These are phyloP conservation scores for Microctonus hyperodae DNA, from an alignment of 2,888 invertebrate genomes.

Conservation along the genomic window DNA sequence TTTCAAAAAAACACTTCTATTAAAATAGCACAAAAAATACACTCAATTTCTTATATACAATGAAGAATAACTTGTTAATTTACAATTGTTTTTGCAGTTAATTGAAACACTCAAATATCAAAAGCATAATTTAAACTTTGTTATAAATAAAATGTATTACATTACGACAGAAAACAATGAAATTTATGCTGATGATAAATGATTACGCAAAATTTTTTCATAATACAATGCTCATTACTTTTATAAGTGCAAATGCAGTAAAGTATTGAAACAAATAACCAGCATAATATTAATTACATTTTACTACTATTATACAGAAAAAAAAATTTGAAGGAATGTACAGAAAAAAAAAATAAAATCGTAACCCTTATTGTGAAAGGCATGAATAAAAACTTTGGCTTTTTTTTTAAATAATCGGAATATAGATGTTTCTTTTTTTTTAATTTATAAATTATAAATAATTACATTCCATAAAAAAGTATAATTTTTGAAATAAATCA, in stretches of 20 bases:
- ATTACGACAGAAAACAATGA: neutral
- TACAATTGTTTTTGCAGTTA: neutral
- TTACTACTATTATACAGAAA: too few relatives aligned
- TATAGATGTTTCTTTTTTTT: neutral
- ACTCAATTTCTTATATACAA: neutral
- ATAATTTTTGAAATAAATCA: neutral
- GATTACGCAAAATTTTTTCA: too few relatives aligned
- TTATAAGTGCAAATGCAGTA: neutral
- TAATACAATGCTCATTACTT: neutral
- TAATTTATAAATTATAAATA: neutral
- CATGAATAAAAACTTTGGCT: conserved; percentile 3
- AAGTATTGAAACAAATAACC: neutral
- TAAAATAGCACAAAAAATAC: neutral
- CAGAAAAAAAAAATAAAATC: too few relatives aligned
- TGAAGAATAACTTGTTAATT: neutral
- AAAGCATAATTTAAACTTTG: neutral
- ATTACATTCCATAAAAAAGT: neutral
- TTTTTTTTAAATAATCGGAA: conserved; percentile 1
- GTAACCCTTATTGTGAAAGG: too few relatives aligned
- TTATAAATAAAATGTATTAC: neutral
- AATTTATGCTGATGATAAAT: neutral
- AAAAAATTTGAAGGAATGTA: neutral
- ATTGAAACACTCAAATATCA: neutral
- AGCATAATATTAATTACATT: too few relatives aligned
- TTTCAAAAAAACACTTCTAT: neutral